phyloP scores from a whole-genome alignment of 2,888 invertebrate genomes.

The Macrosoma leucophasiata region DNA sequence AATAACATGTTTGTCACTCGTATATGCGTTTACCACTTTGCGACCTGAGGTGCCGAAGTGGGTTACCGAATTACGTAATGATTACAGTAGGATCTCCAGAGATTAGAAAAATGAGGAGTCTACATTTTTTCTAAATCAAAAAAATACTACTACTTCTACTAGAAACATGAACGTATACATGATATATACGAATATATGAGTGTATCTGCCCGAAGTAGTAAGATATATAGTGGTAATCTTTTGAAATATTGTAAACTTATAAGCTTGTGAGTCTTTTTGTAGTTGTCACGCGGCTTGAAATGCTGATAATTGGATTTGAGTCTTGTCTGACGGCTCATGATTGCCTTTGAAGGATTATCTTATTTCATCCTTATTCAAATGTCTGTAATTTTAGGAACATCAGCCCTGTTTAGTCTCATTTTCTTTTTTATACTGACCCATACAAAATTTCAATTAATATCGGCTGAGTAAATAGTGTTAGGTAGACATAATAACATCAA shows the following conservation, averaged over 20 bases:
- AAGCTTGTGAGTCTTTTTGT: conserved; percentile 41
- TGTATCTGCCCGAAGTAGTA: too few species aligned
- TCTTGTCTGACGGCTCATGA: conserved; percentile 30
- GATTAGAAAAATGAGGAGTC: too few species aligned
- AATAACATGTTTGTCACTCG: too few species aligned
- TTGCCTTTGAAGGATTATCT: conserved; percentile 34
- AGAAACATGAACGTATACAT: too few species aligned
- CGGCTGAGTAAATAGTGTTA: conserved; percentile 7
- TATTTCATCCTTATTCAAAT: conserved; percentile 24
- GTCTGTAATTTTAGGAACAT: conserved; percentile 27
- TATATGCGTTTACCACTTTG: too few species aligned
- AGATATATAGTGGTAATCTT: conserved; percentile 28
- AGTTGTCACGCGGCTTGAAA: conserved; percentile 48
- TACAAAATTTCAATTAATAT: conserved; percentile 4
- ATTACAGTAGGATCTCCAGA: too few species aligned
- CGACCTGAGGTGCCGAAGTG: too few species aligned
- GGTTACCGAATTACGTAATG: too few species aligned
- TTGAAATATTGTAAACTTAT: conserved; percentile 30
- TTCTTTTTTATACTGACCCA: conserved; percentile 14
- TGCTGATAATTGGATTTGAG: conserved; percentile 49
- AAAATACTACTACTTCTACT: too few species aligned
- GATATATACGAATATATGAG: too few species aligned
- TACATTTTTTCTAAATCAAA: too few species aligned
- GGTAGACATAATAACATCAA: too few species aligned
- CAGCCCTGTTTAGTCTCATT: conserved; percentile 17